Evolutionary conservation across 2,113 vertebrate genomes (phyloP).

Genomic region (Ivindomyrus marchei): DNA sequence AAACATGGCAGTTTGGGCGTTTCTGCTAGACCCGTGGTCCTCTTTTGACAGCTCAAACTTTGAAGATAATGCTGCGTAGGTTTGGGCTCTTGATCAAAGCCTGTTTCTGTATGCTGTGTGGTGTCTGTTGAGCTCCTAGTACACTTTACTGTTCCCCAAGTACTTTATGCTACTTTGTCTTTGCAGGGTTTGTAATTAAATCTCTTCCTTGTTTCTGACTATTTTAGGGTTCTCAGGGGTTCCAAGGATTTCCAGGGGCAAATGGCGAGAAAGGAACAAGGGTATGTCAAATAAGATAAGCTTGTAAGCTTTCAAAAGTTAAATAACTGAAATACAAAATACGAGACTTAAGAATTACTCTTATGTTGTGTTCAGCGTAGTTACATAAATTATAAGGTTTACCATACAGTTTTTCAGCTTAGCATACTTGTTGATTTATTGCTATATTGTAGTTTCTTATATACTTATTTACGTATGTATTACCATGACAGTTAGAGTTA

Average conservation of each 20-base stretch:
- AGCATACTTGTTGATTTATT: neutral
- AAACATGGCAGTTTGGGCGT: conserved; percentile 18
- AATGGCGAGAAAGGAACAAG: conserved; percentile 93
- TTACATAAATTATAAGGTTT: neutral
- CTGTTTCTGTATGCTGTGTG: conserved; percentile 43
- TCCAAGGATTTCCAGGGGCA: conserved; percentile 90
- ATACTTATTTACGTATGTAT: neutral
- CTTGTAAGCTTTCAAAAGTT: conserved; percentile 28
- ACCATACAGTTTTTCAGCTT: neutral
- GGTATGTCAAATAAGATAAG: conserved; percentile 58
- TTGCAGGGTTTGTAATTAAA: conserved; percentile 30
- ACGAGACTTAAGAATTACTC: neutral
- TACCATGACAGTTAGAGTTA: neutral
- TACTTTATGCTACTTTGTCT: conserved; percentile 28
- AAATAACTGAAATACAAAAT: neutral
- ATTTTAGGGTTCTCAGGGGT: conserved; percentile 86
- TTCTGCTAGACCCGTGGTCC: neutral
- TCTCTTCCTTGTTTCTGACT: conserved; percentile 24
- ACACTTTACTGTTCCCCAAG: conserved; percentile 31
- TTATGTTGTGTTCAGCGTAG: neutral
- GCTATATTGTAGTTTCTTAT: neutral
- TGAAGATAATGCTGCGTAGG: conserved; percentile 23
- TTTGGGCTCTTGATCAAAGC: conserved; percentile 59
- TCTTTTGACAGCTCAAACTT: conserved; percentile 1
- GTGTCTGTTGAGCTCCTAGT: conserved; percentile 35